A percentile compares a stretch with the other conserved stretches of the same genome.
These are phyloP conservation scores for Poeciliopsis infans DNA, from an alignment of 2,797 vertebrate species.

Conservation along the genomic window DNA sequence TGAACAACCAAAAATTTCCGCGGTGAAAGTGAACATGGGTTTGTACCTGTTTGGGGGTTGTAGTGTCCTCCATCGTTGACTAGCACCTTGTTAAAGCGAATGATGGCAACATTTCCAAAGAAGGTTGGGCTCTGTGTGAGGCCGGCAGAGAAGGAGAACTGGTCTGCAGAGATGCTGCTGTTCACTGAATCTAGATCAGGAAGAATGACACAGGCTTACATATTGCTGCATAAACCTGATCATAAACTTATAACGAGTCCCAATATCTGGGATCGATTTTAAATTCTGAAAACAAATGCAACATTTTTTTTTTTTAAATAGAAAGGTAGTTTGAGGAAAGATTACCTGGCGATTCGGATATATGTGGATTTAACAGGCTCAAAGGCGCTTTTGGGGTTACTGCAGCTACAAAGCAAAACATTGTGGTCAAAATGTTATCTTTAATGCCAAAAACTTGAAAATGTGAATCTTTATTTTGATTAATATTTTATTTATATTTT, in stretches of 20 bases:
- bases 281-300: not conserved
- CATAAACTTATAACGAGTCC: not conserved
- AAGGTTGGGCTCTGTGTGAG: slow-evolving; percentile 84
- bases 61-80: slow-evolving; percentile 95
- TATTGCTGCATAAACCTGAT: not conserved
- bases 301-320: not conserved
- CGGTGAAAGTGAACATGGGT: not conserved
- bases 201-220: not conserved
- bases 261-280: not conserved
- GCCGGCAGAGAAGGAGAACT: slow-evolving; percentile 93
- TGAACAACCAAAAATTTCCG: not conserved
- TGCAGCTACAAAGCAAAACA: slow-evolving; percentile 46
- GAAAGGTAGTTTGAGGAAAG: not conserved
- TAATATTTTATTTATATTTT: slow-evolving; percentile 10
- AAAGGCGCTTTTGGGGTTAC: slow-evolving; percentile 60
- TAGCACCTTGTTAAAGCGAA: slow-evolving; percentile 93
- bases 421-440: slow-evolving; percentile 1
- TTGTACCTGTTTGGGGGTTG: slow-evolving; percentile 89
- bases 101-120: slow-evolving; percentile 82
- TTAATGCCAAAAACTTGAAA: slow-evolving; percentile 2
- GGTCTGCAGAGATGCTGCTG: slow-evolving; percentile 52
- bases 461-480: slow-evolving; percentile 9
- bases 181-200: slow-evolving; percentile 55
- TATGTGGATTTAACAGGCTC: slow-evolving; percentile 55
- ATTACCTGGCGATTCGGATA: slow-evolving; percentile 70